Conservation (phyloP, 2,888 invertebrate species). For the Drosophila eohydei region DNA sequence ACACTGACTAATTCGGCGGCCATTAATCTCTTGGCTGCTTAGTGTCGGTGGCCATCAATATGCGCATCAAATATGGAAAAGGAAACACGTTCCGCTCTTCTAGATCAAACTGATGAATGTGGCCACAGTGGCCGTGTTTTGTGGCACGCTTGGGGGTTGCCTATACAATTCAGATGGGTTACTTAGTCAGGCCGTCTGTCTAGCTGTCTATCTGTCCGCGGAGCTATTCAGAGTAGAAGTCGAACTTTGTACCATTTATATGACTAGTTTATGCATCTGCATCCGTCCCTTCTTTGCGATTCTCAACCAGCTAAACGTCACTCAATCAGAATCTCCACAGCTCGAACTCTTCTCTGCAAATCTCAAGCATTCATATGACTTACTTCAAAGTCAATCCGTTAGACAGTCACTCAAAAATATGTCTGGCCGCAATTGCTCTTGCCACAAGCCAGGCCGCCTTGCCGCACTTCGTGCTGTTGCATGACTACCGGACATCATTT, state of each 20-base stretch:
- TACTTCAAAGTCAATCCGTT: slow-evolving; percentile 19
- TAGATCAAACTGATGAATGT: slow-evolving; percentile 53
- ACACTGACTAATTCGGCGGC: slow-evolving; percentile 76
- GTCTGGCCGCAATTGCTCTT: slow-evolving; percentile 66
- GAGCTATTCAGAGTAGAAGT: not conserved
- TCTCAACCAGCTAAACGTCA: slow-evolving; percentile 16
- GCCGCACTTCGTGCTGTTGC: slow-evolving; percentile 40
- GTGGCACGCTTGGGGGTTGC: slow-evolving; percentile 13
- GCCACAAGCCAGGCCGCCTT: slow-evolving; percentile 45
- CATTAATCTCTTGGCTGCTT: slow-evolving; percentile 77
- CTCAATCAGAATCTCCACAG: slow-evolving; percentile 7
- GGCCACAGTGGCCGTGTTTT: slow-evolving; percentile 2
- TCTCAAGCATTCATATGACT: not conserved
- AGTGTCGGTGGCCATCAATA: slow-evolving; percentile 74
- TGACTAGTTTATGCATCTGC: not conserved
- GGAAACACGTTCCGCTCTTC: slow-evolving; percentile 12
- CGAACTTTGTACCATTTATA: not conserved
- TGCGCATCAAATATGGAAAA: slow-evolving; percentile 51
- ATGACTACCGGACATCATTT: slow-evolving; percentile 83
- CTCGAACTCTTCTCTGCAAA: not conserved
- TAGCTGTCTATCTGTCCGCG: slow-evolving; percentile 26
- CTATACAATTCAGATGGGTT: slow-evolving; percentile 2
- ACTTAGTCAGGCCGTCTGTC: slow-evolving; percentile 14
- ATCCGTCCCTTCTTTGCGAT: not conserved
- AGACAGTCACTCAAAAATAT: slow-evolving; percentile 54